Evolutionary conservation across 2,797 vertebrate species (phyloP), one percentile per base, ranked within the genome.

Genomic region (Rhodeus uyekii): DNA sequence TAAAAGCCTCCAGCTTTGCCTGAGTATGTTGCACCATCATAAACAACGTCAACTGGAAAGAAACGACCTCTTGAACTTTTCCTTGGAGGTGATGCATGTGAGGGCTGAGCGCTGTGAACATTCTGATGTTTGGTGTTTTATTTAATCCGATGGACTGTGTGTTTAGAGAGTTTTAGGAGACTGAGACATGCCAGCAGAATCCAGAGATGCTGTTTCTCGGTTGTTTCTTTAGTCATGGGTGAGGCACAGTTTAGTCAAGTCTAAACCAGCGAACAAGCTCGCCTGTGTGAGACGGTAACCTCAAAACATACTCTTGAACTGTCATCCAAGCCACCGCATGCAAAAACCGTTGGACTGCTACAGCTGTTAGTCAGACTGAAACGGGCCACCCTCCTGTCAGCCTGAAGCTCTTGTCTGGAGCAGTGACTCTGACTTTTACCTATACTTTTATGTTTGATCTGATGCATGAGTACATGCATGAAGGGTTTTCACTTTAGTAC

Each of bases 1-100:
- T 76, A 83, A 89, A 87, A 87, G 85, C 90, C 86, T 86, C 88
- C 87, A 87, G 86, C 86, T 90, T 91, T 89, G 89, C 91, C 90
- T 90, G 88, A 24, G 44, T 88, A 83, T 89, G 87, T 92, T 91
- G 90, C 87, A 84, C 91, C 90, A 91, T 92, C 89, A 92, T 91
- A 92, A 93, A 94, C 93, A 92, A 89, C 86, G 86, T 88, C 83
- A 85, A 88, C 88, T 89, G 92, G 93, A 94, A 93, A 92, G 89
- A 91, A 92, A 84, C 81, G 91, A 87, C 91, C 89, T 65, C 60
- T 67, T 87, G 80, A 87, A 77, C 60, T 91, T 86, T 85, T 86
- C 76, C 42, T 73, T 22, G 3, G 67, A 18, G 75, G 75, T 67
- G 68, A 65, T 72, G 81, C 78, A 10, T 82, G 58, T 82, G 81